Base-by-base conservation (phyloP, 2,888 invertebrate genomes). In the Synanthedon tipuliformis region DNA sequence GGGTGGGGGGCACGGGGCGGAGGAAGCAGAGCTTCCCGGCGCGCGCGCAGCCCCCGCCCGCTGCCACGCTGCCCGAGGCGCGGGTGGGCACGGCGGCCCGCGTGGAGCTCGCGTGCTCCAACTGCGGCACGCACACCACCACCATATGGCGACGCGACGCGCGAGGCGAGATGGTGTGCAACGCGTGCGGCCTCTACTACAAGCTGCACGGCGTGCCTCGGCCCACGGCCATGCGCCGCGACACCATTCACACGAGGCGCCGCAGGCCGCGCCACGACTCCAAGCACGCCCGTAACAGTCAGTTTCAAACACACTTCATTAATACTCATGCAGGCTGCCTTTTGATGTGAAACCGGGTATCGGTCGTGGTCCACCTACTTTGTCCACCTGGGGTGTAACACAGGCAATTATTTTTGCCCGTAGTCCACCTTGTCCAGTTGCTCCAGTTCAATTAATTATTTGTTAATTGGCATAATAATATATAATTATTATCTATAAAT, bases 101-200 rank as follows among this genome's bases (percentile, higher is more conserved):
- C 52, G 91, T 94, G 23, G 98, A 98, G 71, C 91, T 98, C 69
- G 90, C 93, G 12, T 99, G 99, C 83, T 95, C 95, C 64, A 99
- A 99, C 89, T 99, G 99, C 82, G 94, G 95, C 61, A 99, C 99
- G n/a, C 93, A 94, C 76, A 97, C 95, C 45, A 99, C 99, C 55
- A 99, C 99, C 0, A 94, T 99, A 59, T 99, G 99, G 99, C 89
- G 99, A 68, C 90, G 99, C 64, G 98, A 98, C 86, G 92, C 95
- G 69, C 93, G 95, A 69, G 98, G 98, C 2, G 98, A 99, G 89
- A 98, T 99, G 90, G 99, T 99, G 56, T 99, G 99, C 86, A 99
- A 99, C 86, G 99, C 99, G 48, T 99, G 99, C 79, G 99, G 98
- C 0, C 90, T 99, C 41, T 99, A 99, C 88, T 98, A 93, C 88